These are phyloP conservation scores for Alfaro cultratus DNA, from an alignment of 2,797 vertebrate genomes.

Conservation along the genomic window DNA sequence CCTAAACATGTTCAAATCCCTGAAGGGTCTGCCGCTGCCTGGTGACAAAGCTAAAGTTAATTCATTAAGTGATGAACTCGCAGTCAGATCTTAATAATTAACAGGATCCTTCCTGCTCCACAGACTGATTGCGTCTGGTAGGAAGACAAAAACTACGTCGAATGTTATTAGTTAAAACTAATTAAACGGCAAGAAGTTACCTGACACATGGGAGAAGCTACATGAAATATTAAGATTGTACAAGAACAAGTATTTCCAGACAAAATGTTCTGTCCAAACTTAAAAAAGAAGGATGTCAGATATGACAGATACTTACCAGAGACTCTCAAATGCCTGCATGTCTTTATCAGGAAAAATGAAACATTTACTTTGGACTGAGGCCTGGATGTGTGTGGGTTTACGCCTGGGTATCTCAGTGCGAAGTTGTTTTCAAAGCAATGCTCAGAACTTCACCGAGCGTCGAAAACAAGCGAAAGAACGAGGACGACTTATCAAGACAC, in stretches of 20 bases:
- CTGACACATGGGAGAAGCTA: not conserved
- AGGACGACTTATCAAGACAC: not conserved
- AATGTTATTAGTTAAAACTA: conserved; percentile 55
- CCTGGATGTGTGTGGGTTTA: not conserved
- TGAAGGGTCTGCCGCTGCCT: not conserved
- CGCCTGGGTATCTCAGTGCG: not conserved
- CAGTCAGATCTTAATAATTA: conserved; percentile 47
- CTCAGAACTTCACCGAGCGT: not conserved
- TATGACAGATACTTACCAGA: not conserved
- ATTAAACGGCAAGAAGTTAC: conserved; percentile 17
- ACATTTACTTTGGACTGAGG: not conserved
- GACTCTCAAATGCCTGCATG: not conserved
- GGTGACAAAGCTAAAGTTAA: conserved; percentile 20
- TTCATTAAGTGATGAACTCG: conserved; percentile 50
- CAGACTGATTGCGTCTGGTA: conserved; percentile 19
- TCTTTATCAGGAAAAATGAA: not conserved
- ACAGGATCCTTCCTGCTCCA: conserved; percentile 44
- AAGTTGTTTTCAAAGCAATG: not conserved
- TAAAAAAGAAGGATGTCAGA: not conserved
- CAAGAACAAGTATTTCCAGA: not conserved
- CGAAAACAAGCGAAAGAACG: not conserved
- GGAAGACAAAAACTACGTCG: conserved; percentile 27
- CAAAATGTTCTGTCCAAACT: not conserved
- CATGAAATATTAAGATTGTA: not conserved
- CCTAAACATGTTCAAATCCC: not conserved